Conservation (phyloP, 2,888 invertebrate species). For the Protula sp. region DNA sequence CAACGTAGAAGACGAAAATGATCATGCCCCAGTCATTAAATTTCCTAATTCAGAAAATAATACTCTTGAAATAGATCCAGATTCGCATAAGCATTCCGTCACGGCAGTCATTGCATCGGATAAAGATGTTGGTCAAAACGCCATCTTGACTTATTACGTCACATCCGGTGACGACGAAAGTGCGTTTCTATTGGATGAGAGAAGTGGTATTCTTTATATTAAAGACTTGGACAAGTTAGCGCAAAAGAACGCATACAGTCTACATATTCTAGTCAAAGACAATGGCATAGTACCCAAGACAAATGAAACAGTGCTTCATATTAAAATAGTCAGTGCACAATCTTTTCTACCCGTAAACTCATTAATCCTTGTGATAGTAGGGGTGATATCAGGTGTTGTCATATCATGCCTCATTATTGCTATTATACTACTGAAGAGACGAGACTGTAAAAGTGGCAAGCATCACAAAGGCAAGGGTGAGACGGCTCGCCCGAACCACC, state of each 20-base stretch:
- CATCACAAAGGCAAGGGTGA: too few species aligned
- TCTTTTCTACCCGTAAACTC: neutral
- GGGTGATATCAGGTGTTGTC: neutral
- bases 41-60: neutral
- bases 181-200: neutral
- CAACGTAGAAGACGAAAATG: neutral
- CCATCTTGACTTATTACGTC: neutral
- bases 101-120: neutral
- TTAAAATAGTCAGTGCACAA: neutral
- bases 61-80: neutral
- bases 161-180: neutral
- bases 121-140: neutral
- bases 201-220: neutral
- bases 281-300: neutral
- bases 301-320: neutral
- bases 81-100: neutral
- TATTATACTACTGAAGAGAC: too few species aligned
- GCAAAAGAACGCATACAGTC: neutral
- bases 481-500: neutral
- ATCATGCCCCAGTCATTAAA: neutral
- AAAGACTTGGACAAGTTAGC: neutral
- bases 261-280: neutral
- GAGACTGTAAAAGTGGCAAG: too few species aligned
- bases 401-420: neutral
- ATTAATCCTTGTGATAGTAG: neutral